A percentile compares a stretch with the other conserved stretches of the same genome.
These are phyloP conservation scores for Sinopyrophorus schimmeli DNA, from an alignment of 2,888 invertebrate genomes.

Conservation along the genomic window DNA sequence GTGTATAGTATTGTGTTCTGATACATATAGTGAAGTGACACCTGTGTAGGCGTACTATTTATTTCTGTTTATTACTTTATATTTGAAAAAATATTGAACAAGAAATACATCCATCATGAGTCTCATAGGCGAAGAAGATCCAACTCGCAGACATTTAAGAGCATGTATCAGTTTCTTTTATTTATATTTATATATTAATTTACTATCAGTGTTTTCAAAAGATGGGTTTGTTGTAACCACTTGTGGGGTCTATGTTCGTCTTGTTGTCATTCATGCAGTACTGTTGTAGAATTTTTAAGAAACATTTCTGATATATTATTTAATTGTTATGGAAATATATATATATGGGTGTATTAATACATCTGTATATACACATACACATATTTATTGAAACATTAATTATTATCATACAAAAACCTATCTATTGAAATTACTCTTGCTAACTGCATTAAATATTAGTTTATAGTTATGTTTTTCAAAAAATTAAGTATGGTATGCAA, in stretches of 20 bases:
- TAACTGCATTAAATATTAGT: no score
- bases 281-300: background rate
- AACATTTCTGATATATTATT: no score
- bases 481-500: no score
- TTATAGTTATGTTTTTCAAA: no score
- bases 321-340: no score
- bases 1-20: slow-evolving; percentile 17
- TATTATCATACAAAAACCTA: no score
- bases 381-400: no score
- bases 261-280: slow-evolving; percentile 3
- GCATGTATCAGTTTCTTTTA: slow-evolving; percentile 50
- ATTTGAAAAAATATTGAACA: no score
- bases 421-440: no score
- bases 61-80: no score
- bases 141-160: slow-evolving; percentile 46
- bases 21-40: slow-evolving; percentile 39
- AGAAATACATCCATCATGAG: slow-evolving; percentile 49
- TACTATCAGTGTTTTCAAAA: slow-evolving; percentile 45
- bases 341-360: no score
- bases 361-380: no score
- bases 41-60: slow-evolving; percentile 38
- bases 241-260: slow-evolving; percentile 25
- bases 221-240: slow-evolving; percentile 28
- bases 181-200: slow-evolving; percentile 42
- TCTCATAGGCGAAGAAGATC: slow-evolving; percentile 39